Conservation (phyloP, 1,140 invertebrate genomes). For the Triops cancriformis region DNA sequence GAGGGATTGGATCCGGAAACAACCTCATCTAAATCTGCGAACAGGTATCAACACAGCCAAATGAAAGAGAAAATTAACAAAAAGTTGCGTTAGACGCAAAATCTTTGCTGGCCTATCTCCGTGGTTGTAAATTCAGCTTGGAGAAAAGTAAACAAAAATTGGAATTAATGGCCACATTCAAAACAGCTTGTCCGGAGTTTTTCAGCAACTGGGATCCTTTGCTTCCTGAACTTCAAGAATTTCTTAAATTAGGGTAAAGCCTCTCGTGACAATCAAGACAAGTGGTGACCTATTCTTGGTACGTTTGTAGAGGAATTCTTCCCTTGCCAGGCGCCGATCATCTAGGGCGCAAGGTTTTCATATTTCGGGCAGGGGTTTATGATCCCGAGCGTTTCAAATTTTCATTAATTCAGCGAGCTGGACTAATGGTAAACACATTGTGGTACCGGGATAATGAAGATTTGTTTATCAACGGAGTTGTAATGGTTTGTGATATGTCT, state of each 20-base stretch:
- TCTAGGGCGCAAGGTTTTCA: constrained; percentile 62
- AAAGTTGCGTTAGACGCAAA: constrained; percentile 30
- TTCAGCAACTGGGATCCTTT: constrained; percentile 46
- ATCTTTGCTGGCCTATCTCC: constrained; percentile 59
- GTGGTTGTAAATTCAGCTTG: constrained; percentile 72
- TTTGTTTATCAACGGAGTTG: constrained; percentile 23
- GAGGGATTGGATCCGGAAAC: constrained; percentile 53
- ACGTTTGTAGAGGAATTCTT: constrained; percentile 56
- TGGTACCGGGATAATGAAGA: not conserved
- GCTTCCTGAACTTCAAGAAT: constrained; percentile 30
- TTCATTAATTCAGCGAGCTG: not conserved
- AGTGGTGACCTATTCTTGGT: not conserved
- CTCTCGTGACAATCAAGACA: not conserved
- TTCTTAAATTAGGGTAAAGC: constrained; percentile 32
- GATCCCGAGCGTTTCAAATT: constrained; percentile 41
- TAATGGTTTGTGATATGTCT: constrained; percentile 33
- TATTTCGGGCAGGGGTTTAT: constrained; percentile 48
- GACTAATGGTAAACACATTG: not conserved
- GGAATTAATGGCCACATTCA: constrained; percentile 75
- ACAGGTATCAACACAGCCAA: constrained; percentile 29
- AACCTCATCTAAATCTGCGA: constrained; percentile 47
- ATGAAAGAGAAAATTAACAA: not conserved
- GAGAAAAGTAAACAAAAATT: constrained; percentile 72
- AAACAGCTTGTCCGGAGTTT: constrained; percentile 70
- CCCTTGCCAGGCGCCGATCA: constrained; percentile 65